phyloP scores from a whole-genome alignment of 2,113 vertebrate species.

The Sorex fumeus region DNA sequence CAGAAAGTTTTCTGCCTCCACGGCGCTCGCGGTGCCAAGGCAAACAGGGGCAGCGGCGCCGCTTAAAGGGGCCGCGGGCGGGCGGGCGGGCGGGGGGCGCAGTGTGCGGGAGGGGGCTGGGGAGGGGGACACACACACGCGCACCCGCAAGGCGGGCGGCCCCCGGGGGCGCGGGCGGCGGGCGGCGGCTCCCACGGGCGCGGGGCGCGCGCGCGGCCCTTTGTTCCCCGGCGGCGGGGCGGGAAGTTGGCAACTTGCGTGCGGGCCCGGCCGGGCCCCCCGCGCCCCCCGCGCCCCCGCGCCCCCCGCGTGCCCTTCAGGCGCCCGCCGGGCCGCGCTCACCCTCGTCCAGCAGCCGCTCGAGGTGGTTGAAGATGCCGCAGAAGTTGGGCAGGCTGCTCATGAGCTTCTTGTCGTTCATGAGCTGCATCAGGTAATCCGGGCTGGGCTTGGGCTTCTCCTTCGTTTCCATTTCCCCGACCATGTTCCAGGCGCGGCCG shows the following conservation, averaged over 20 bases:
- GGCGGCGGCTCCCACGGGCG: not conserved
- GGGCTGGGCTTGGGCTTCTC: slow-evolving; percentile 98
- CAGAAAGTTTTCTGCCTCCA: slow-evolving; percentile 92
- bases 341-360: slow-evolving; percentile 98
- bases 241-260: not conserved
- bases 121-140: no score
- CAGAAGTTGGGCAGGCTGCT: slow-evolving; percentile 99
- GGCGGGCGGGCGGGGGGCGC: no score
- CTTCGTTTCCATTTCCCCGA: slow-evolving; percentile 98
- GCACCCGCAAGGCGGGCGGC: no score
- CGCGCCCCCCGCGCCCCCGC: not conserved
- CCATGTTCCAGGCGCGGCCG: slow-evolving; percentile 93
- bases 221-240: not conserved
- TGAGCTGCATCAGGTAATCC: slow-evolving; percentile 99
- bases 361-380: slow-evolving; percentile 98
- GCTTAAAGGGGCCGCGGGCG: slow-evolving; percentile 85
- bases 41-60: slow-evolving; percentile 87
- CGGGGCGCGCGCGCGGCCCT: not conserved
- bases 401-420: slow-evolving; percentile 99
- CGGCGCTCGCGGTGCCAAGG: slow-evolving; percentile 87
- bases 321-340: slow-evolving; percentile 2
- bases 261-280: no score
- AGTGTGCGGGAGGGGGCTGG: no score
- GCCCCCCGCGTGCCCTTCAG: not conserved
- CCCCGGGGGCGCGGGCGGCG: not conserved